phyloP scores from a whole-genome alignment of 2,888 invertebrate genomes.

The Mythimna lalbum region DNA sequence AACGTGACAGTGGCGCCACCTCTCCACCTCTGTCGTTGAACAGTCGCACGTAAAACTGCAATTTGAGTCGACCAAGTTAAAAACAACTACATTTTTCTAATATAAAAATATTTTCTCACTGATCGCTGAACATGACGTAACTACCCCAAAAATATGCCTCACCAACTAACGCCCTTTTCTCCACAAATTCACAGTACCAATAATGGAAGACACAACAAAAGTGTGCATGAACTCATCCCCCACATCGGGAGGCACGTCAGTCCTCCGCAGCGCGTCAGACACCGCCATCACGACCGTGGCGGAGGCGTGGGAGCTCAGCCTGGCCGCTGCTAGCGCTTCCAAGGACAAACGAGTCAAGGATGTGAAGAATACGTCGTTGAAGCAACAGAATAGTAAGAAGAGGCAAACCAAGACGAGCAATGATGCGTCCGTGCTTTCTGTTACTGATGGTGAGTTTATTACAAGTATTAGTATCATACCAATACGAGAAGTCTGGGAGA shows the following conservation, averaged over 20 bases:
- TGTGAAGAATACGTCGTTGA: conserved; percentile 92
- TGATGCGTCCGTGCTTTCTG: conserved; percentile 72
- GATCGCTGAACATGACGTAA: too few relatives aligned
- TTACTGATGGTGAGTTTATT: conserved; percentile 23
- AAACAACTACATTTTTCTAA: too few relatives aligned
- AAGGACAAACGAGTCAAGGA: conserved; percentile 97
- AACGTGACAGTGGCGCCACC: too few relatives aligned
- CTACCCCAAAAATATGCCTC: too few relatives aligned
- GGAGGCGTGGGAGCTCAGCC: conserved; percentile 95
- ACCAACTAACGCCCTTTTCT: too few relatives aligned
- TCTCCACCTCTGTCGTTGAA: too few relatives aligned
- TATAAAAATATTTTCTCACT: too few relatives aligned
- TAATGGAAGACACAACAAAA: conserved; percentile 78
- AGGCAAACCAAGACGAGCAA: conserved; percentile 75
- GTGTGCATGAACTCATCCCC: conserved; percentile 64
- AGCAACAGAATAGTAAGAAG: conserved; percentile 84
- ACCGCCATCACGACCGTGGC: conserved; percentile 95
- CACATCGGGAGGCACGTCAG: conserved; percentile 89
- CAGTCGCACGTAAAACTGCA: too few relatives aligned
- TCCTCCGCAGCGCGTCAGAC: conserved; percentile 92
- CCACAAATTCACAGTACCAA: conserved; percentile 71
- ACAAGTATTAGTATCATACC: background rate
- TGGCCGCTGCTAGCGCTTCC: conserved; percentile 96
- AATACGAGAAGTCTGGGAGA: too few relatives aligned
- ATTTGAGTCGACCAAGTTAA: too few relatives aligned